Base-by-base conservation (phyloP, 2,797 vertebrate species). In the Thamnophis elegans region DNA sequence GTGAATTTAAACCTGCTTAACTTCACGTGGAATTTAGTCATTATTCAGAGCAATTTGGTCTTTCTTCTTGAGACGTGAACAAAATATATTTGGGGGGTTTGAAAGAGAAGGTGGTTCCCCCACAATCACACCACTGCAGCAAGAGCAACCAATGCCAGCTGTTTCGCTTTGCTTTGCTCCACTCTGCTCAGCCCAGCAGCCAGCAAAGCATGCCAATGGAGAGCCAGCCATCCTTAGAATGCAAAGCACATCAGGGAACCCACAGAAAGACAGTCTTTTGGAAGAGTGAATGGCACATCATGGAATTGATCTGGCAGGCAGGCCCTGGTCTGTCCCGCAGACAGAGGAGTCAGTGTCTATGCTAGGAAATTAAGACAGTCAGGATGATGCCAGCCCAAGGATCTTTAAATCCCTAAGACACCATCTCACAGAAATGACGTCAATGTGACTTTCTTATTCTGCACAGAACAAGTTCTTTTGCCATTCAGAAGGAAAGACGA, bases 311-410 rank as follows among this genome's bases (percentile, higher is more conserved):
- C 94, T 96, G 93, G 90, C 95, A 96, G 95, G 93, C 94, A 92
- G 93, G 93, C 95, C 91, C 91, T 95, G 94, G 94, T 90, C 28
- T 96, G 96, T 95, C 93, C 93, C 90, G 93, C 68, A 54, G 93
- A 94, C 94, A 93, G 88, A 94, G 94, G 93, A 95, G 93, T 95
- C 93, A 95, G 0, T 93, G 92, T 93, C 94, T 95, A 93, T 73
- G 93, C 95, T 94, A 94, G 96, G 95, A 95, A 96, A 95, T 95
- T 93, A 95, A 97, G 96, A 92, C 53, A 94, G 94, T 93, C 95
- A 97, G 94, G 95, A 94, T 94, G 94, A 93, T 16, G 88, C 92
- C 90, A 91, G 93, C 92, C 94, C 95, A 0, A 95, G 90, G 91
- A 94, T 94, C 95, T 92, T 94, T 95, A 94, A 89, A 60, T 94